Evolutionary conservation across 1,140 invertebrate species (phyloP), one percentile per base, ranked within the genome.

Genomic region (Acromyrmex charruanus): DNA sequence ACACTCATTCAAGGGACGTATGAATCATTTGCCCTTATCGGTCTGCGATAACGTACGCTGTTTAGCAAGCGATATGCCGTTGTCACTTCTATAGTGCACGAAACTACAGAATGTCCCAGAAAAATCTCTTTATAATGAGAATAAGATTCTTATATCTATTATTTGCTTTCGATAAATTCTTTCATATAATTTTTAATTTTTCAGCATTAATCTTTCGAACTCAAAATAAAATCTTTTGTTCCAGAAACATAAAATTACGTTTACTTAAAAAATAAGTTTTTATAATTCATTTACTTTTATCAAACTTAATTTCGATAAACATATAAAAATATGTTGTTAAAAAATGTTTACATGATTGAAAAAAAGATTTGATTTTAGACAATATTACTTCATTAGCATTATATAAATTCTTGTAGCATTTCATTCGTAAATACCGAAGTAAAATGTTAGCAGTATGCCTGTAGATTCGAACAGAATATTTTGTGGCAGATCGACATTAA

Each of bases 11-110:
- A 92, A 86, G 58, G 77, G 63, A 53, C 61, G 44, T 53, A 79
- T 93, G 92, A 93, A 90, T 93, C 92, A 93, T 71, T 69, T 71
- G 77, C 85, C 49, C 79, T 91, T 91, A 91, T 91, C 90, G 53
- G 49, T 3, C 28, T 0, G 82, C 68, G 90, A 91, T 91, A 91
- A 91, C 69, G 25, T 68, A 87, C 44, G 86, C 49, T 92, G 81
- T 92, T 92, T 93, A 88, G 79, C 65, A 63, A 91, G 51, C 65
- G 84, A 93, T 89, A 91, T 39, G 69, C 4, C 58, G 35, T 21
- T 55, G 35, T 86, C n/a, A 39, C 85, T 89, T 75, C 72, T 77
- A 44, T 10, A 65, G 58, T 58, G 58, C 49, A 61, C 25, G n/a
- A 12, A 85, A 77, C 35, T 58, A 69, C 3, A 3, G 16, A 3